Percentiles rank a stretch among this genome's conserved stretches.
Conservation (phyloP, 2,888 invertebrate genomes). For the Agapostemon virescens region DNA sequence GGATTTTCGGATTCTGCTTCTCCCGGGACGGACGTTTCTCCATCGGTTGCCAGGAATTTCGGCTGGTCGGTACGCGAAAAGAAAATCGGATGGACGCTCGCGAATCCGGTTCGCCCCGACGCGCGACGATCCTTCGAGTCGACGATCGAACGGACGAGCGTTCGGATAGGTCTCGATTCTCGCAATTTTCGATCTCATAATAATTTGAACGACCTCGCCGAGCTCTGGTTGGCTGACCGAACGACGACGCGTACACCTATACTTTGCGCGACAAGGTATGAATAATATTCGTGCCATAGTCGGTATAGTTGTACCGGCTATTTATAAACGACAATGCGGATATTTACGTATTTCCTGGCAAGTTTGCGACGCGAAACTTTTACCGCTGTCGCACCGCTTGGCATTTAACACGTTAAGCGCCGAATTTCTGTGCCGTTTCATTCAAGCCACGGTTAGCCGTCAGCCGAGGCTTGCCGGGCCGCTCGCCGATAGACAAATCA, state of each 20-base stretch:
- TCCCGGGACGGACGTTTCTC: neutral
- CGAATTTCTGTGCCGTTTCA: no score
- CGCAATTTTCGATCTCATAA: neutral
- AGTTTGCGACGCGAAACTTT: conserved; percentile 25
- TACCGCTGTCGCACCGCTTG: conserved; percentile 14
- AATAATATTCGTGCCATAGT: conserved; percentile 45
- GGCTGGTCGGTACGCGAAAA: neutral
- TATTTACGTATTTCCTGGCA: conserved; percentile 42
- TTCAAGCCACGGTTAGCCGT: no score
- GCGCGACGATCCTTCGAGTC: neutral
- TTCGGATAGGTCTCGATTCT: neutral
- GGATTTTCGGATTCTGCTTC: neutral
- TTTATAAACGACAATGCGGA: conserved; percentile 32
- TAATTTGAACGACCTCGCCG: conserved; percentile 12
- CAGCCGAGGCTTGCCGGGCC: no score
- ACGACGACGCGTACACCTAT: conserved; percentile 7
- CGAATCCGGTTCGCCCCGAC: neutral
- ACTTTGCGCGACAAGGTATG: neutral
- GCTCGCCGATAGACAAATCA: no score
- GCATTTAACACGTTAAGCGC: no score
- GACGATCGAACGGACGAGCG: neutral
- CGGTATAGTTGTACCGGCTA: conserved; percentile 14
- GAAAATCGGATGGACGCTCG: neutral
- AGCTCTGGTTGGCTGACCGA: conserved; percentile 31
- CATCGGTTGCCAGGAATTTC: neutral